Evolutionary conservation across 1,140 invertebrate species (phyloP).

Genomic region (Brachionus rubens): DNA sequence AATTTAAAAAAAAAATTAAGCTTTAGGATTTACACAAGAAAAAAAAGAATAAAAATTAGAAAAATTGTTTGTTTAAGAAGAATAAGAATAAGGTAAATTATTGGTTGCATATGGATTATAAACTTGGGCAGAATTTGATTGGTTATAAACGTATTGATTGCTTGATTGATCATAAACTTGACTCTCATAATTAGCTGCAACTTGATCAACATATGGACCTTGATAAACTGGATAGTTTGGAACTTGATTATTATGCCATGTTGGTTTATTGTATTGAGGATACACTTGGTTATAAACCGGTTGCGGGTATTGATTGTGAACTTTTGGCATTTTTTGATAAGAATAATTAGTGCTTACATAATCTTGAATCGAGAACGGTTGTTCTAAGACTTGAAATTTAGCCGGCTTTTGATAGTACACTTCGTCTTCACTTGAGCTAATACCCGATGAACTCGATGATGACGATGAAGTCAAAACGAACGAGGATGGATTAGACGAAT

Average conservation of each 20-base stretch:
- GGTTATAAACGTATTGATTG: too few species aligned
- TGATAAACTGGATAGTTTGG: background rate
- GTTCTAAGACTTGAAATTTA: constrained; percentile 24
- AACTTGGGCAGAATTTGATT: too few species aligned
- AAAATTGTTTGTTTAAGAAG: too few species aligned
- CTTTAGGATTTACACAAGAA: too few species aligned
- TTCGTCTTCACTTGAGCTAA: constrained; percentile 29
- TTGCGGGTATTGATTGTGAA: constrained; percentile 23
- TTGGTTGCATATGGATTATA: too few species aligned
- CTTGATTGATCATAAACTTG: too few species aligned
- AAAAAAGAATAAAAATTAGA: too few species aligned
- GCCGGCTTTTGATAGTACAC: background rate
- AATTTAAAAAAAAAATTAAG: too few species aligned
- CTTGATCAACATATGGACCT: background rate
- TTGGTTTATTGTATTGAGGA: background rate
- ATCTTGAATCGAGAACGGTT: constrained; percentile 21
- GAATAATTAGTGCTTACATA: constrained; percentile 3
- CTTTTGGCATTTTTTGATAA: constrained; percentile 3
- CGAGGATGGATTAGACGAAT: constrained; percentile 16
- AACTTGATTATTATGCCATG: background rate
- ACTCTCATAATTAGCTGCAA: too few species aligned
- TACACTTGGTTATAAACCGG: background rate
- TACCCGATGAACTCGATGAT: background rate
- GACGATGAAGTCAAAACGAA: constrained; percentile 8
- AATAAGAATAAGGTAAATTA: too few species aligned